Conservation (phyloP, 2,888 invertebrate genomes). For the Drosophila sordidula region DNA sequence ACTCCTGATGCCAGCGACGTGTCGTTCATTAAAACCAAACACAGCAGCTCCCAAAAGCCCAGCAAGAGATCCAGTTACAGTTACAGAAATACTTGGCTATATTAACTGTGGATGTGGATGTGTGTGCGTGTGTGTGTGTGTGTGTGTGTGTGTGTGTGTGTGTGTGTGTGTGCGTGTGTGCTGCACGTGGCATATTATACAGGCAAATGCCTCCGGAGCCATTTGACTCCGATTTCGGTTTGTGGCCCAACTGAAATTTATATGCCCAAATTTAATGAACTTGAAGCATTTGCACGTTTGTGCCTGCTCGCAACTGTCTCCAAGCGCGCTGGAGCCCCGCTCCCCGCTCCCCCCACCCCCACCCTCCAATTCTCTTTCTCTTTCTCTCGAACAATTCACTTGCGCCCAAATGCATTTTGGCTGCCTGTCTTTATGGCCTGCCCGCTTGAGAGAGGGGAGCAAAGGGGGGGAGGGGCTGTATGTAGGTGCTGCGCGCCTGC, state of each 20-base stretch:
- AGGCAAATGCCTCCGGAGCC: constrained; percentile 70
- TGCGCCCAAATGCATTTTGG: constrained; percentile 58
- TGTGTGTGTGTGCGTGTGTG: constrained; percentile 19
- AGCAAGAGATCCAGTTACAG: constrained; percentile 15
- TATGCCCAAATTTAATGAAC: constrained; percentile 81
- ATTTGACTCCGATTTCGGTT: constrained; percentile 81
- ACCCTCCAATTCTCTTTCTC: not conserved
- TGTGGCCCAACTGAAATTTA: constrained; percentile 80
- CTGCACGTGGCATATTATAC: constrained; percentile 63
- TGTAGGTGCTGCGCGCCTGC: not conserved
- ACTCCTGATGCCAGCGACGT: constrained; percentile 12
- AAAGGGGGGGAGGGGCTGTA: accelerated
- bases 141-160: constrained; percentile 10
- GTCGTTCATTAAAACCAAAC: constrained; percentile 32
- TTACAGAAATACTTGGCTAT: constrained; percentile 24
- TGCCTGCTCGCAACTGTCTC: not conserved
- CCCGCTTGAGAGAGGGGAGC: not conserved
- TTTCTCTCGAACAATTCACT: constrained; percentile 49
- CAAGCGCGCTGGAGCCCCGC: not conserved
- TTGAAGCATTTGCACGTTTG: constrained; percentile 70
- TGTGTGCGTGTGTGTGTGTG: constrained; percentile 18
- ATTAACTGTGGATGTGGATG: constrained; percentile 29
- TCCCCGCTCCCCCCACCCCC: not conserved
- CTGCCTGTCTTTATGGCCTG: constrained; percentile 49
- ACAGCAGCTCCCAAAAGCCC: not conserved